Evolutionary conservation across 2,113 vertebrate genomes (phyloP).

Genomic region (Otus sunia): DNA sequence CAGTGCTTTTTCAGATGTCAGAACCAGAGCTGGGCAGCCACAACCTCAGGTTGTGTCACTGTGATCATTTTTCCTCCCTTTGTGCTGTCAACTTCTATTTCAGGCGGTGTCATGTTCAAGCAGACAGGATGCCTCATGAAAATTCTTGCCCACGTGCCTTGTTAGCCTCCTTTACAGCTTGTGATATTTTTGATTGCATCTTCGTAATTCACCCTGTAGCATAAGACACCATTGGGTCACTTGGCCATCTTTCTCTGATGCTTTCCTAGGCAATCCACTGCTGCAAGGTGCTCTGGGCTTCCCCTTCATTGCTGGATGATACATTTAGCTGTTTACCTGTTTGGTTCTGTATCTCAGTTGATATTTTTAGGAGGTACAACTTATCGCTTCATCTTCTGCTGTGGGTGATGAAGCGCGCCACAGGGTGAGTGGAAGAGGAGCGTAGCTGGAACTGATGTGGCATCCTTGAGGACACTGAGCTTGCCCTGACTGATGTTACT

Average conservation of each 20-base stretch:
- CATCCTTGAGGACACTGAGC: neutral
- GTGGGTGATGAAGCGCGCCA: neutral
- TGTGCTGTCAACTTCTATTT: neutral
- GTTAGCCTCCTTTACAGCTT: neutral
- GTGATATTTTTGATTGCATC: neutral
- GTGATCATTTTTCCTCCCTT: neutral
- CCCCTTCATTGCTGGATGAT: neutral
- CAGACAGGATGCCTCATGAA: neutral
- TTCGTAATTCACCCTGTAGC: neutral
- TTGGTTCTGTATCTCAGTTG: neutral
- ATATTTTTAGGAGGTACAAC: neutral
- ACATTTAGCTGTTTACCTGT: neutral
- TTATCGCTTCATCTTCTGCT: neutral
- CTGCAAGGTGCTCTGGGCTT: neutral
- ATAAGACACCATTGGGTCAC: neutral
- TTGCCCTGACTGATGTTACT: neutral
- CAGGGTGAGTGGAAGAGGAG: neutral
- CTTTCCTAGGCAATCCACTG: neutral
- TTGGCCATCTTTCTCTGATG: neutral
- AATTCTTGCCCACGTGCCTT: neutral
- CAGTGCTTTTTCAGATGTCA: slow-evolving; percentile 6
- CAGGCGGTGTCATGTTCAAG: neutral
- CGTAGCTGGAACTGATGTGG: rapidly evolving
- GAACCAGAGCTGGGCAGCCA: neutral
- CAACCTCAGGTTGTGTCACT: neutral